Conservation (phyloP, 92 coral and sea anemone genomes). For the Porites lobata region DNA sequence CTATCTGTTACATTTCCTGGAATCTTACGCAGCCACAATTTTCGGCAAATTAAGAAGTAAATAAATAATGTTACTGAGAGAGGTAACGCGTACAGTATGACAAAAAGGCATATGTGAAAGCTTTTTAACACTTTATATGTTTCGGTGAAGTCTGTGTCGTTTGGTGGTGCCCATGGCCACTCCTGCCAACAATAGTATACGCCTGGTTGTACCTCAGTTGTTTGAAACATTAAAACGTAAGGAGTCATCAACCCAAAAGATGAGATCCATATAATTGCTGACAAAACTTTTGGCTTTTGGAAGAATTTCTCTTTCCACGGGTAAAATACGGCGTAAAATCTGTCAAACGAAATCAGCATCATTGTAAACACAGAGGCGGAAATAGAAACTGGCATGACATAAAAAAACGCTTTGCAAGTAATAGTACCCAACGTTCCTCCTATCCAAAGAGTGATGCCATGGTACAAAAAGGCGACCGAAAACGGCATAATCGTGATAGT, state of each 20-base stretch:
- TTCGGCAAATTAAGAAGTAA: slow-evolving; percentile 50
- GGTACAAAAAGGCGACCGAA: slow-evolving; percentile 28
- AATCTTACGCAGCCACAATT: slow-evolving; percentile 57
- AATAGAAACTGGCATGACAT: slow-evolving; percentile 47
- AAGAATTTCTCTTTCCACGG: slow-evolving; percentile 45
- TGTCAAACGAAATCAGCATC: slow-evolving; percentile 53
- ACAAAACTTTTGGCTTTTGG: slow-evolving; percentile 51
- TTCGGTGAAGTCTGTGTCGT: neutral
- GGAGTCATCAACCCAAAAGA: slow-evolving; percentile 52
- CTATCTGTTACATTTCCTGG: slow-evolving; percentile 58
- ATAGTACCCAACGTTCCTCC: slow-evolving; percentile 43
- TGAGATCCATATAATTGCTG: slow-evolving; percentile 52
- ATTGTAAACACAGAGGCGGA: slow-evolving; percentile 67
- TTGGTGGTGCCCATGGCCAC: slow-evolving; percentile 48
- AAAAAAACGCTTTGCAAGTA: slow-evolving; percentile 52
- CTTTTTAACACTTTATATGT: slow-evolving; percentile 29
- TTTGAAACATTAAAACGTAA: neutral
- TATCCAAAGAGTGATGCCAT: neutral
- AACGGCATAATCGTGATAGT: slow-evolving; percentile 56
- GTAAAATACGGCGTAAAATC: slow-evolving; percentile 56
- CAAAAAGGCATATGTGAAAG: slow-evolving; percentile 37
- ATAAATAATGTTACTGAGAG: neutral
- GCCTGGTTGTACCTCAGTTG: neutral
- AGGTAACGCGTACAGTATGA: slow-evolving; percentile 40
- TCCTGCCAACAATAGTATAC: slow-evolving; percentile 1